Evolutionary conservation across 2,888 invertebrate species (phyloP), one percentile per base, ranked within the genome.

Genomic region (Rhyacophila evoluta): DNA sequence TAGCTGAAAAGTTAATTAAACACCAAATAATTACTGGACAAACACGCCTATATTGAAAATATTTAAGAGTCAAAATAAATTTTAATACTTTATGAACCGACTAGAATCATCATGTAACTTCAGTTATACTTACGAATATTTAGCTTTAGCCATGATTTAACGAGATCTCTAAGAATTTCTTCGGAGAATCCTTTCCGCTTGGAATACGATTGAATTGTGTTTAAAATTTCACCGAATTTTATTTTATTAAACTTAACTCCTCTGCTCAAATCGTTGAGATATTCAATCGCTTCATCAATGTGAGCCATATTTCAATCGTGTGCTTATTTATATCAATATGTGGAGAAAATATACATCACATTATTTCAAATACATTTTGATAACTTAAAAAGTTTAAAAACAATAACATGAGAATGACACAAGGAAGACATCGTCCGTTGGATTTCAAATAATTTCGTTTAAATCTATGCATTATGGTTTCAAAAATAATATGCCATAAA

Each of bases 81-180:
- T n/a, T n/a, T n/a, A n/a, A n/a, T n/a, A n/a, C n/a, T n/a, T n/a
- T n/a, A n/a, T n/a, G n/a, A n/a, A n/a, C n/a, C n/a, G n/a, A n/a
- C n/a, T n/a, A n/a, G n/a, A n/a, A n/a, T n/a, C n/a, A n/a, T 6
- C 29, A 33, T 33, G 25, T 71, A 71, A 25, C 25, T 12, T 4
- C 2, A 4, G 33, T 25, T 85, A 12, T 71, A 88, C 89, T 88
- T 84, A 89, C 89, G 89, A 84, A 89, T 87, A 73, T 85, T 86
- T 83, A 89, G 86, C 85, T 89, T 89, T 74, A 89, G 83, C 89
- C 89, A 89, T 82, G 89, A 84, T 86, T 87, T 87, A 80, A 89
- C 88, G 72, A 90, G 84, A 78, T 75, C 77, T 6, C 12, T 39
- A 10, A 80, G 12, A 28, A 75, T 12, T 55, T 78, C 78, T 85